Percentiles rank a stretch among this genome's conserved stretches.
Evolutionary conservation across 2,113 vertebrate species (phyloP).

Genomic region (Tenebrosternarchus preto): DNA sequence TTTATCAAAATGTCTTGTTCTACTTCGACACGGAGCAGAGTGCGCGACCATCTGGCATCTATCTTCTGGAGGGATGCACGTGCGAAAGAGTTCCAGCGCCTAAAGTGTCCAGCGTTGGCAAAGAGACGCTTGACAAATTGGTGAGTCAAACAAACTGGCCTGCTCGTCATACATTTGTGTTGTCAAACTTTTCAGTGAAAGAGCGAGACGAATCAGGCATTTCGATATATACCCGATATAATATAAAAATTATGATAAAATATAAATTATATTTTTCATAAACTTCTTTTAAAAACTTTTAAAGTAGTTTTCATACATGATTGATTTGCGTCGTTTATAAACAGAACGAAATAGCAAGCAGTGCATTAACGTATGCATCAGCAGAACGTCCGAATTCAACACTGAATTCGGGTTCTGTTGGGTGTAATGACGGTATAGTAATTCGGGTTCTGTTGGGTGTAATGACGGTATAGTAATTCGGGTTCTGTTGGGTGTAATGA

Average conservation of each 20-base stretch:
- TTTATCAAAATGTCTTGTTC: constrained; percentile 95
- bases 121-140: constrained; percentile 92
- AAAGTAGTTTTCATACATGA: too few species aligned
- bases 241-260: too few species aligned
- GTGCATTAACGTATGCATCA: too few species aligned
- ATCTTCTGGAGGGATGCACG: constrained; percentile 95
- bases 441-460: neutral
- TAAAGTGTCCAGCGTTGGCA: constrained; percentile 79
- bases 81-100: constrained; percentile 88
- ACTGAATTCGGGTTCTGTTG: neutral
- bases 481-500: neutral
- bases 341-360: too few species aligned
- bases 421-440: neutral
- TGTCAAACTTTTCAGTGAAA: too few species aligned
- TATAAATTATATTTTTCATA: too few species aligned
- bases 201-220: too few species aligned
- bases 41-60: constrained; percentile 89
- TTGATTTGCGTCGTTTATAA: too few species aligned
- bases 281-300: too few species aligned
- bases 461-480: neutral
- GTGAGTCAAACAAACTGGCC: constrained; percentile 66
- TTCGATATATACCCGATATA: too few species aligned
- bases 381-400: too few species aligned
- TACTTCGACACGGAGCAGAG: constrained; percentile 97
- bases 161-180: too few species aligned